Conservation (phyloP, 2,888 invertebrate species). For the Achlya flavicornis region DNA sequence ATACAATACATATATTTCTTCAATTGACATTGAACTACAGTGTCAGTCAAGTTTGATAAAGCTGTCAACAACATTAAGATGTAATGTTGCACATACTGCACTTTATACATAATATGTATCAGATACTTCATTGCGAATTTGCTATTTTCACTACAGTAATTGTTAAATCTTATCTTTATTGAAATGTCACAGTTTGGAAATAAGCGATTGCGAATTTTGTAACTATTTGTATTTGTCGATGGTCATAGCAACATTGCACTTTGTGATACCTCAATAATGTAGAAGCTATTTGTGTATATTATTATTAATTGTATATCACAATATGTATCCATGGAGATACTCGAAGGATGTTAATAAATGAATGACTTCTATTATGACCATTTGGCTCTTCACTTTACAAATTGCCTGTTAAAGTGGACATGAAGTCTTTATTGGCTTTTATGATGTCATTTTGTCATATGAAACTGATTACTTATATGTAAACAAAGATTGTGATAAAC, state of each 20-base stretch:
- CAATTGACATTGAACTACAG: conserved; percentile 52
- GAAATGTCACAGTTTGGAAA: too few species aligned
- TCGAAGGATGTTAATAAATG: neutral
- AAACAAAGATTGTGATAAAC: neutral
- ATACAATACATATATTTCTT: conserved; percentile 23
- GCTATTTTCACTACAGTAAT: neutral
- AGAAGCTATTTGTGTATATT: neutral
- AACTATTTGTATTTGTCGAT: too few species aligned
- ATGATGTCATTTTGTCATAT: conserved; percentile 14
- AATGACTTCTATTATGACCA: neutral
- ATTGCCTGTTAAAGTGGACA: conserved; percentile 8
- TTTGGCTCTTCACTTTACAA: conserved; percentile 8
- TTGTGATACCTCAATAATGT: neutral
- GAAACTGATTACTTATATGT: neutral
- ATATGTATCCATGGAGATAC: neutral
- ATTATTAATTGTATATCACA: neutral
- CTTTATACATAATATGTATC: neutral
- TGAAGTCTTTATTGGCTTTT: conserved; percentile 9
- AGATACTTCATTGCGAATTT: neutral
- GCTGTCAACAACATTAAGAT: neutral
- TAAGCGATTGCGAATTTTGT: neutral
- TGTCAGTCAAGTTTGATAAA: conserved; percentile 3
- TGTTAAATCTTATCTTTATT: too few species aligned
- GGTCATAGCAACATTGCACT: too few species aligned
- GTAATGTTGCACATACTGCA: neutral